Evolutionary conservation across 1,140 invertebrate genomes (phyloP), one percentile per base, ranked within the genome.

Genomic region (Sycophila sp.): DNA sequence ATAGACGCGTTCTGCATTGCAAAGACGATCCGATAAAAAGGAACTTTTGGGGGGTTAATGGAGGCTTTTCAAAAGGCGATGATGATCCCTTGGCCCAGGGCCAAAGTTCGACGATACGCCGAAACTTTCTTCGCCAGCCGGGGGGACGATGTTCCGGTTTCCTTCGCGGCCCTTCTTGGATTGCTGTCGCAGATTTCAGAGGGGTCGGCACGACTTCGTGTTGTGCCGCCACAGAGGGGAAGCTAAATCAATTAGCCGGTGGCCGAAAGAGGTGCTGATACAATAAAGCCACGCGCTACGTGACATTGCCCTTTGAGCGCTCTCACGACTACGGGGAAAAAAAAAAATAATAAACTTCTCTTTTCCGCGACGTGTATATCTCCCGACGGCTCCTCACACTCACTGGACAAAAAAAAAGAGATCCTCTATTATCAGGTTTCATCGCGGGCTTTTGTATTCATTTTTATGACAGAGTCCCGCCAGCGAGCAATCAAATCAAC

Each of bases 241-340:
- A n/a, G n/a, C n/a, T 81, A 82, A 83, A 81, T 81, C 77, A 81
- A 82, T 83, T 82, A 79, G 76, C 56, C 62, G 58, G 30, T 38
- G 69, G 53, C 24, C 64, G 62, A 28, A 63, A 53, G 66, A 80
- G 78, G 68, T 59, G 72, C 71, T 78, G 77, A 81, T 78, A 75
- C 56, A 78, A 82, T 81, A 79, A 79, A 70, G 47, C n/a, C n/a
- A n/a, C 24, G 47, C 60, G 65, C 24, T 0, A 78, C 76, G 76
- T 79, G 77, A 77, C 73, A 63, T 34, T 75, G 45, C 58, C 49
- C 68, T 72, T 53, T 13, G 5, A n/a, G 56, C n/a, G 4, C 32
- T 36, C 30, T 7, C 53, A 36, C 32, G 8, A 22, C 22, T n/a
- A 10, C 3, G 10, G 13, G 13, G 34, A 40, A 59, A 59, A 3